Conservation (phyloP, 2,113 vertebrate species). For the Silurus meridionalis region DNA sequence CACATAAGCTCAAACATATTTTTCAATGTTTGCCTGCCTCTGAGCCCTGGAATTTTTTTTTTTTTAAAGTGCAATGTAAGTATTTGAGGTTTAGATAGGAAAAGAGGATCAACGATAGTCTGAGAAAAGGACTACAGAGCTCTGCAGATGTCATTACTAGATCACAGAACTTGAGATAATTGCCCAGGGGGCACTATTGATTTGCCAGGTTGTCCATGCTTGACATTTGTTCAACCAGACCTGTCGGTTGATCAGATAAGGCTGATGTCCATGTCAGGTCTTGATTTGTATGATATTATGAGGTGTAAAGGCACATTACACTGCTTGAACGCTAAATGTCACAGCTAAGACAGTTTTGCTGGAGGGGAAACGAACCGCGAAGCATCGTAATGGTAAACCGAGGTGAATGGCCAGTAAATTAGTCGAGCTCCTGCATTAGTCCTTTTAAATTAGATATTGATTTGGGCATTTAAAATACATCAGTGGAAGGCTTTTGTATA, state of each 20-base stretch:
- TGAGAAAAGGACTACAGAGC: slow-evolving; percentile 44
- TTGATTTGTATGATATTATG: slow-evolving; percentile 38
- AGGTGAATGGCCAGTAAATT: slow-evolving; percentile 40
- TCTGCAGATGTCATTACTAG: slow-evolving; percentile 54
- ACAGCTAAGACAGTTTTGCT: neutral
- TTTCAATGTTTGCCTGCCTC: slow-evolving; percentile 62
- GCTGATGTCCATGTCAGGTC: slow-evolving; percentile 29
- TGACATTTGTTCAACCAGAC: slow-evolving; percentile 36
- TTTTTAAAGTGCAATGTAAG: slow-evolving; percentile 40
- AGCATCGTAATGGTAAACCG: slow-evolving; percentile 11
- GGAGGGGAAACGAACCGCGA: neutral
- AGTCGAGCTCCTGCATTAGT: slow-evolving; percentile 39
- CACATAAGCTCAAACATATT: slow-evolving; percentile 62
- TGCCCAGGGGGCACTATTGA: slow-evolving; percentile 52
- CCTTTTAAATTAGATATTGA: slow-evolving; percentile 57
- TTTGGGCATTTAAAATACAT: slow-evolving; percentile 50
- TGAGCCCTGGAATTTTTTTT: slow-evolving; percentile 68
- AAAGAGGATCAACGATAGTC: slow-evolving; percentile 55
- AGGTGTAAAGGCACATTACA: slow-evolving; percentile 16
- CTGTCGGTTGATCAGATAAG: slow-evolving; percentile 22
- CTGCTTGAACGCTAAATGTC: slow-evolving; percentile 17
- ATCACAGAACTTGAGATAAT: slow-evolving; percentile 52
- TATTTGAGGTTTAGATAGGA: slow-evolving; percentile 22
- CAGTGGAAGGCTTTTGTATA: slow-evolving; percentile 35
- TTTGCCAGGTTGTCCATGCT: slow-evolving; percentile 46